A percentile compares a stretch with the other conserved stretches of the same genome.
Evolutionary conservation across 1,140 invertebrate genomes (phyloP).

Genomic region (Apis florea): DNA sequence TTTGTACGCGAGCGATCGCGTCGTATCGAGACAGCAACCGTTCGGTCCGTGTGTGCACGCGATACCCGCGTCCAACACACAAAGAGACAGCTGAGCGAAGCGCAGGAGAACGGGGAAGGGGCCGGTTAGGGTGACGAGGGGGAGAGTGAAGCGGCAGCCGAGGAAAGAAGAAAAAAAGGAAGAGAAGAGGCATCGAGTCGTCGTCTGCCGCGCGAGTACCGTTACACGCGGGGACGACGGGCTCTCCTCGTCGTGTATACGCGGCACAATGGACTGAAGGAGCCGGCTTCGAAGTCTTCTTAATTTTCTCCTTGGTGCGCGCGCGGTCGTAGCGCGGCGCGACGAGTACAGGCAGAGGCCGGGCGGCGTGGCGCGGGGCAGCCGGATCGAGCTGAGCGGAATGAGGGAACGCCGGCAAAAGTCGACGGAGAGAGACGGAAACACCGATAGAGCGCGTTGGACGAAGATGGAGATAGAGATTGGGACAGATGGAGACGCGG

Average conservation of each 20-base stretch:
- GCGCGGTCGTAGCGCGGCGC: conserved; percentile 17
- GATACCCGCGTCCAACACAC: conserved; percentile 29
- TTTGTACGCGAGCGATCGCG: neutral
- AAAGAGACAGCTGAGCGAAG: conserved; percentile 38
- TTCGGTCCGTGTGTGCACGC: conserved; percentile 6
- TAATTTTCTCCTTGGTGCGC: conserved; percentile 56
- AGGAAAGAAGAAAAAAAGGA: neutral
- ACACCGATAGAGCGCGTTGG: neutral
- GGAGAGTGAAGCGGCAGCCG: neutral
- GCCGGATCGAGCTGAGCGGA: conserved; percentile 1
- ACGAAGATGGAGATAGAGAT: conserved; percentile 23
- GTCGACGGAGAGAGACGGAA: conserved; percentile 1
- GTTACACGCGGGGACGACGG: conserved; percentile 43
- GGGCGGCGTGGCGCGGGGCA: neutral
- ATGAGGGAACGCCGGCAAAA: conserved; percentile 26
- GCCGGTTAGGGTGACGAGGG: neutral
- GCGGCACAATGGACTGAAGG: conserved; percentile 53
- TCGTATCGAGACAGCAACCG: neutral
- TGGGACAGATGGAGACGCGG: conserved; percentile 10
- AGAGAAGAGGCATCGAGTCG: neutral
- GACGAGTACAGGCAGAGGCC: neutral
- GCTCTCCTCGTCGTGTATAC: neutral
- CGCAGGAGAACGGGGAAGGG: neutral
- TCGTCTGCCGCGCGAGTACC: conserved; percentile 49
- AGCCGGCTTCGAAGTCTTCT: conserved; percentile 50